phyloP scores from a whole-genome alignment of 1,140 invertebrate species.

The Diabrotica virgifera region DNA sequence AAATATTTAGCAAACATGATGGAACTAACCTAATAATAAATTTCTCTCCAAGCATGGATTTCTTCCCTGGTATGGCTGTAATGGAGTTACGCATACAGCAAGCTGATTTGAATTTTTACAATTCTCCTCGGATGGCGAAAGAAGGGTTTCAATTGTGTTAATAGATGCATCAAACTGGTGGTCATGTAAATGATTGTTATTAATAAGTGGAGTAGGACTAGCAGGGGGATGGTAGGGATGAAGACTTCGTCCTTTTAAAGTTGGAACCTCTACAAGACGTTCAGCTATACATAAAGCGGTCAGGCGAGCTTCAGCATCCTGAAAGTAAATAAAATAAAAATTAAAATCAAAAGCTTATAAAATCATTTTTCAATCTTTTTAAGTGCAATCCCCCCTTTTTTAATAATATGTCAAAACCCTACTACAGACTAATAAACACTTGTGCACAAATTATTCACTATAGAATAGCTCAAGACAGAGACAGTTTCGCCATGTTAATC shows the following conservation, averaged over 20 bases:
- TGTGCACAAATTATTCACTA: no score
- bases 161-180: constrained; percentile 42
- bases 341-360: no score
- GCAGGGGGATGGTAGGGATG: constrained; percentile 43
- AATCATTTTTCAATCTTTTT: neutral
- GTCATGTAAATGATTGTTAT: constrained; percentile 46
- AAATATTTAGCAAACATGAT: no score
- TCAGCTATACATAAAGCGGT: constrained; percentile 89
- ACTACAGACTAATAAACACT: no score
- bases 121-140: constrained; percentile 51
- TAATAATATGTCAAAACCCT: neutral
- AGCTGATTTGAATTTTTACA: constrained; percentile 55
- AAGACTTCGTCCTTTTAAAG: constrained; percentile 47
- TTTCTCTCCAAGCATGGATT: constrained; percentile 89
- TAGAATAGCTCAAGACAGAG: no score
- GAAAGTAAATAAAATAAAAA: constrained; percentile 36
- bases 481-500: no score
- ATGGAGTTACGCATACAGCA: constrained; percentile 43
- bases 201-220: constrained; percentile 44
- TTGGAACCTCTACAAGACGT: constrained; percentile 72
- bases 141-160: constrained; percentile 49
- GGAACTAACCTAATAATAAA: constrained; percentile 53
- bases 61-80: constrained; percentile 81
- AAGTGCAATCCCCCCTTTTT: no score
- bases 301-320: constrained; percentile 87